phyloP scores from a whole-genome alignment of 2,888 invertebrate genomes.

The Nymphalis c-album region DNA sequence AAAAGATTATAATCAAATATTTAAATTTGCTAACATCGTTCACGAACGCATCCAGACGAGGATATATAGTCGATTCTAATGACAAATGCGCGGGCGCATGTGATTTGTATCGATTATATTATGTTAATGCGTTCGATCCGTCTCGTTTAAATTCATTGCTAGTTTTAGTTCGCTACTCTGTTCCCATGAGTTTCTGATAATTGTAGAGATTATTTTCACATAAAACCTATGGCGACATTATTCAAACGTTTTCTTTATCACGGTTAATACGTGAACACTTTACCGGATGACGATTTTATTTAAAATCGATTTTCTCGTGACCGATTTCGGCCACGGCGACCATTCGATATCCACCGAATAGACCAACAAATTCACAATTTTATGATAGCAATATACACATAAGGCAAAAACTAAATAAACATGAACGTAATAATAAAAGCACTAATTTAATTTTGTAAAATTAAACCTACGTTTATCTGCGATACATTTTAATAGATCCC shows the following conservation, averaged over 20 bases:
- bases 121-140: slow-evolving; percentile 66
- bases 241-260: not conserved
- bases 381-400: too few species aligned
- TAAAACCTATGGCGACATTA: not conserved
- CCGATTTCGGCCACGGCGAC: too few species aligned
- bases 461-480: not conserved
- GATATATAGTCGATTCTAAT: slow-evolving; percentile 47
- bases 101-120: slow-evolving; percentile 58
- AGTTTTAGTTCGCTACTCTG: not conserved
- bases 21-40: slow-evolving; percentile 57
- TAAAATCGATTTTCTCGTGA: too few species aligned
- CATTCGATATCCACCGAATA: too few species aligned
- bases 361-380: too few species aligned
- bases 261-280: not conserved
- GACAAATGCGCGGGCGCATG: slow-evolving; percentile 59
- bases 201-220: not conserved
- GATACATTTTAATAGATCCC: slow-evolving; percentile 13
- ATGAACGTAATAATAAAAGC: too few species aligned
- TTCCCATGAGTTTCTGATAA: slow-evolving; percentile 6
- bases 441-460: not conserved
- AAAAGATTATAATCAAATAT: slow-evolving; percentile 73
- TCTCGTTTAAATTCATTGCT: slow-evolving; percentile 41
- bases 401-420: too few species aligned
- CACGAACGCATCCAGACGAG: slow-evolving; percentile 45
- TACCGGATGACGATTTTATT: too few species aligned